Conservation (phyloP, 2,888 invertebrate species). For the Drymonia ruficornis region DNA sequence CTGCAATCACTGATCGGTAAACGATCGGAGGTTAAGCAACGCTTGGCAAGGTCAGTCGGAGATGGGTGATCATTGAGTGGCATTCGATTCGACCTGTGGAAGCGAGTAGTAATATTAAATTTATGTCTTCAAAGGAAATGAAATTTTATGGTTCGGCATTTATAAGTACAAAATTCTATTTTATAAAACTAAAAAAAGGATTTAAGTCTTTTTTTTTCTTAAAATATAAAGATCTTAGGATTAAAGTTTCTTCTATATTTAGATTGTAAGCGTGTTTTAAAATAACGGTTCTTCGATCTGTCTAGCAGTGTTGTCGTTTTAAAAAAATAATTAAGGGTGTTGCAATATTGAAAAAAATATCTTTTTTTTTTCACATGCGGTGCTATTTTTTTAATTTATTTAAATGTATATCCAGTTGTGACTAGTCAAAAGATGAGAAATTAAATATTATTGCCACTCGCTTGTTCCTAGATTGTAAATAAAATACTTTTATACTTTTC, state of each 20-base stretch:
- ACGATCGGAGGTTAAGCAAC: too few relatives aligned
- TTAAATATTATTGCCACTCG: conserved; percentile 25
- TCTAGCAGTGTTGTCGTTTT: conserved; percentile 36
- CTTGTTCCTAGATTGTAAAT: conserved; percentile 32
- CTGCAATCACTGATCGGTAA: too few relatives aligned
- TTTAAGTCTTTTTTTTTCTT: conserved; percentile 38
- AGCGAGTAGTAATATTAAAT: conserved; percentile 20
- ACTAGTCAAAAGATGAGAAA: conserved; percentile 33
- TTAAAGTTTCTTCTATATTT: conserved; percentile 36
- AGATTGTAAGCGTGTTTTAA: conserved; percentile 27
- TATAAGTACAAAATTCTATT: conserved; percentile 80
- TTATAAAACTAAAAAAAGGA: conserved; percentile 47
- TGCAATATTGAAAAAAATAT: conserved; percentile 46
- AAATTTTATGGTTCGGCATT: conserved; percentile 57
- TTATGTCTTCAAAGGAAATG: conserved; percentile 27
- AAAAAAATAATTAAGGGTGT: conserved; percentile 43
- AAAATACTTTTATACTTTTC: not conserved
- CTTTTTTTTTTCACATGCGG: conserved; percentile 37
- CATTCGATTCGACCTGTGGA: too few relatives aligned
- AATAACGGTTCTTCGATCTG: conserved; percentile 30
- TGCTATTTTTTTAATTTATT: conserved; percentile 35
- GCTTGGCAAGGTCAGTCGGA: conserved; percentile 14
- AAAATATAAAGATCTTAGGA: conserved; percentile 21
- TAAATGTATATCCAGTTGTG: conserved; percentile 19
- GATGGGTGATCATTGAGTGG: too few relatives aligned